phyloP scores from a whole-genome alignment of 2,888 invertebrate species.

The Synergus gifuensis region DNA sequence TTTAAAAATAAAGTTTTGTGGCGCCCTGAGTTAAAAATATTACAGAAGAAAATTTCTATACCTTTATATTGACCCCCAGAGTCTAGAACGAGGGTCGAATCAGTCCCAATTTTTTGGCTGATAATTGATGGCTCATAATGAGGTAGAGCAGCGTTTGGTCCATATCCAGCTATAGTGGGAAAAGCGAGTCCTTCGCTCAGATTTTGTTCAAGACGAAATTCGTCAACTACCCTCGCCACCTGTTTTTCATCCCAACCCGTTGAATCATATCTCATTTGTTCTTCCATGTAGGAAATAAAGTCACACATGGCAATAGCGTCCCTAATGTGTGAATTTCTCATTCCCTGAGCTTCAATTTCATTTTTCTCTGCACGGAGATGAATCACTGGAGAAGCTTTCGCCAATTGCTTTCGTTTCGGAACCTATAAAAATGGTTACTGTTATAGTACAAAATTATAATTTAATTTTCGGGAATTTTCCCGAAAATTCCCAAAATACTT shows the following conservation, averaged over 20 bases:
- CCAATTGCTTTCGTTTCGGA: constrained; percentile 80
- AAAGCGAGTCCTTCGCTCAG: constrained; percentile 88
- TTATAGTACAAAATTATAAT: too few species aligned
- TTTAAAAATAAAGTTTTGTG: too few species aligned
- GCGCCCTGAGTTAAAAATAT: too few species aligned
- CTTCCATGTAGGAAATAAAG: constrained; percentile 87
- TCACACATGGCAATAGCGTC: constrained; percentile 95
- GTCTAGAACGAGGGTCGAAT: constrained; percentile 92
- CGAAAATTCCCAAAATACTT: too few species aligned
- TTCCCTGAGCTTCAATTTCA: constrained; percentile 86
- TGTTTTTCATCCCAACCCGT: constrained; percentile 85
- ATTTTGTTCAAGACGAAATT: constrained; percentile 86
- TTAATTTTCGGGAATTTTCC: too few species aligned
- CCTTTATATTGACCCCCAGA: constrained; percentile 97
- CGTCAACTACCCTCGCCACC: constrained; percentile 85
- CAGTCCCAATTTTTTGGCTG: constrained; percentile 84
- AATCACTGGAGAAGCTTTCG: constrained; percentile 89
- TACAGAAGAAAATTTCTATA: constrained; percentile 69
- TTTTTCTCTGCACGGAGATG: constrained; percentile 94
- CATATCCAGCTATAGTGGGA: constrained; percentile 92
- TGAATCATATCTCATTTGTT: constrained; percentile 73
- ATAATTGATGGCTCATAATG: constrained; percentile 86
- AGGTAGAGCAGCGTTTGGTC: constrained; percentile 91
- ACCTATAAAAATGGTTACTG: constrained; percentile 59
- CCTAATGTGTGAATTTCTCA: constrained; percentile 90